Base-by-base conservation (phyloP, 2,797 vertebrate genomes). In the Acanthiza pusilla region DNA sequence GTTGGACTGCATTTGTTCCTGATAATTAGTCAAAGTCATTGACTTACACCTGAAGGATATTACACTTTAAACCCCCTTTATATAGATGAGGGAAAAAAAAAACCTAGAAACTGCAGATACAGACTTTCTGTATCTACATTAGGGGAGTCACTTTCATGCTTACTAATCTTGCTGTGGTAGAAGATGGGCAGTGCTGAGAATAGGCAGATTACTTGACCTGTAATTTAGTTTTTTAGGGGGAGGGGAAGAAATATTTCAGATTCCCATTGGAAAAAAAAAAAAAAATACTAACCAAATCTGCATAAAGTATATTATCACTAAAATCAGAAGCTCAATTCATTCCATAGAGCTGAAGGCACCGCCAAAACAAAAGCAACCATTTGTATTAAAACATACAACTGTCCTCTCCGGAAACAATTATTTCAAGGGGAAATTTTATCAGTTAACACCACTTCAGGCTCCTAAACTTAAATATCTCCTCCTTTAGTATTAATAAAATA, bases 91-190 rank as follows among this genome's bases (percentile, higher is more conserved):
- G 13, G 60, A 85, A 73, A 14, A 17, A 63, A 85, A 73, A 14
- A 54, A 48, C 13, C 36, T 65, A 80, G 68, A 92, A 94, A 85
- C 12, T 85, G 94, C 93, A 94, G 91, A 79, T 89, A 73, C 71
- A 89, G 68, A 67, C 77, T 68, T 94, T 91, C 80, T 67, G 45
- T 4, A 87, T 78, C 57, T 79, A 74, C 75, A 88, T 96, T 91
- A 96, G 53, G 38, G 22, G 54, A 95, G 92, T 96, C 92, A 95
- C 92, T 93, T 95, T 94, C 94, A 95, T 94, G 92, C 86, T 93
- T 68, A 42, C 67, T 93, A 85, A 95, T 79, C 92, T 89, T 71
- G 62, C 90, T 78, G 51, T 51, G 21, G 65, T 42, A 74, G 61
- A 73, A 72, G 78, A 91, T 26, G 30, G 85, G 58, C 54, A 94